Evolutionary conservation across 1,140 invertebrate genomes (phyloP), one percentile per base, ranked within the genome.

Genomic region (Diabrotica undecimpunctata): DNA sequence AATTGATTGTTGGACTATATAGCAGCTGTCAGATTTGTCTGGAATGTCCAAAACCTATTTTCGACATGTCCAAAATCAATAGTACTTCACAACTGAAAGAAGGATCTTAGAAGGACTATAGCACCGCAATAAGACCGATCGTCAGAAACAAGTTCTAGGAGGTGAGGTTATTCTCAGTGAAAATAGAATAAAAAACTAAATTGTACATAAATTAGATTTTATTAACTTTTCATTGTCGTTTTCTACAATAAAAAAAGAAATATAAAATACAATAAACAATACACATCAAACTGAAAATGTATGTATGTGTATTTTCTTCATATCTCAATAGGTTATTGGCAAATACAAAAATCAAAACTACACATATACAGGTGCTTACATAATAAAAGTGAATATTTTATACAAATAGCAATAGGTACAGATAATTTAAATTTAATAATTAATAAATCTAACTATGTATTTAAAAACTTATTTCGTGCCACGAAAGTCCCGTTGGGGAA

Each of bases 301-400:
- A 75, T 75, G 66, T 73, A 74, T 71, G 71, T 76, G 74, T 76
- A 75, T 76, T 73, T 73, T 46, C 8, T 72, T 67, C 68, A 71
- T 70, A 72, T 72, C 57, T 75, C 72, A 75, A 46, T 74, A 73
- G 73, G 72, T 76, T 75, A 72, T 62, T 41, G 61, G 75, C 77
- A 76, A 77, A 77, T 77, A 78, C 76, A 77, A 78, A 76, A 46
- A 78, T 76, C 73, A 77, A 76, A 77, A 78, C 75, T 78, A 78
- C 77, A 78, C 75, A 78, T 78, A 77, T 78, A 78, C 76, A 78
- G 25, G 72, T 78, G 71, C 75, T 72, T 77, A 75, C 74, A 76
- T 71, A 74, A 70, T 70, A 61, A 70, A 72, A 74, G 71, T 75
- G 75, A 73, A 69, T 76, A 76, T 76, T 78, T 46, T 75, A 75